Evolutionary conservation across 2,888 invertebrate genomes (phyloP).

Genomic region (Phyto melanocephala): DNA sequence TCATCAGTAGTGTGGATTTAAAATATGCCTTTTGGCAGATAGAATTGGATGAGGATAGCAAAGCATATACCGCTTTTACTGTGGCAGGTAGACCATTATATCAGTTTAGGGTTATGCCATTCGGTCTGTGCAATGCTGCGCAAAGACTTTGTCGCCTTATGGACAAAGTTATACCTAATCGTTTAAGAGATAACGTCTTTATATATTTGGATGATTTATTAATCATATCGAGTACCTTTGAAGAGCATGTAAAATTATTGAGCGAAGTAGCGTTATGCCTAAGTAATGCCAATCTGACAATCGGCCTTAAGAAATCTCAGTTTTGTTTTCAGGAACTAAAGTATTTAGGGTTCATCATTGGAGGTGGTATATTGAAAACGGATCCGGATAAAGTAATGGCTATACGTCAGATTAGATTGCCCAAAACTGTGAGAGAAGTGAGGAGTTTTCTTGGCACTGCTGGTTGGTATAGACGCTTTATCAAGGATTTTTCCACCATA

Average conservation of each 20-base stretch:
- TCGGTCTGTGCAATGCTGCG: conserved; percentile 41
- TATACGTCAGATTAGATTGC: not conserved
- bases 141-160: conserved; percentile 63
- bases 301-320: not conserved
- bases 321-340: conserved; percentile 27
- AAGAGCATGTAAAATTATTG: not conserved
- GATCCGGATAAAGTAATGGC: conserved; percentile 2
- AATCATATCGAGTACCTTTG: not conserved
- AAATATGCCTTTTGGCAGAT: conserved; percentile 52
- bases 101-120: conserved; percentile 54
- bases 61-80: conserved; percentile 45
- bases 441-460: conserved; percentile 2
- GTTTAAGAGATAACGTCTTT: conserved; percentile 7
- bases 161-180: not conserved
- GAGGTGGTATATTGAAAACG: conserved; percentile 7
- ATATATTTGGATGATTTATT: not conserved
- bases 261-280: too few relatives aligned
- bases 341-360: conserved; percentile 15
- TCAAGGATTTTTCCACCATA: not conserved
- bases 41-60: conserved; percentile 25
- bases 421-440: not conserved
- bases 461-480: conserved; percentile 9
- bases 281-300: too few relatives aligned
- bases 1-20: conserved; percentile 67
- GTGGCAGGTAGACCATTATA: conserved; percentile 52